These are phyloP conservation scores for Eilema caniola DNA, from an alignment of 2,888 invertebrate species.

Conservation along the genomic window DNA sequence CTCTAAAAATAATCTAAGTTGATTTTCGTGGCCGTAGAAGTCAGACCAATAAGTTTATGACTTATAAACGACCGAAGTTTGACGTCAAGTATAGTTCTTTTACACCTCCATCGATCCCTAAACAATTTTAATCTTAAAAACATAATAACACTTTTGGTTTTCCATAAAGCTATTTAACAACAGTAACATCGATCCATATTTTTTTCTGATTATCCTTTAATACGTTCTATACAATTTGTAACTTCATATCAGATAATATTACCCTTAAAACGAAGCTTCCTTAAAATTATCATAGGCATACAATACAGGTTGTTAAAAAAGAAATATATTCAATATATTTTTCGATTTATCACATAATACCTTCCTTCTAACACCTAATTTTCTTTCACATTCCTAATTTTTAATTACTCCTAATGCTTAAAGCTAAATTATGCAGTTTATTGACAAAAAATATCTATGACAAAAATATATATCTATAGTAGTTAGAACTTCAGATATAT, in stretches of 20 bases:
- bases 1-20: conserved; percentile 54
- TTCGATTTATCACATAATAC: conserved; percentile 75
- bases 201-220: conserved; percentile 69
- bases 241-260: conserved; percentile 63
- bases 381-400: conserved; percentile 58
- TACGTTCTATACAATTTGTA: conserved; percentile 71
- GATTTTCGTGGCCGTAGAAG: conserved; percentile 28
- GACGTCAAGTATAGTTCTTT: conserved; percentile 44
- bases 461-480: conserved; percentile 71
- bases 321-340: conserved; percentile 68
- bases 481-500: conserved; percentile 51
- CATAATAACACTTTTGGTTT: conserved; percentile 86
- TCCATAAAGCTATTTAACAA: conserved; percentile 85
- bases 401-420: conserved; percentile 67
- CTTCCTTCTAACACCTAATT: conserved; percentile 63
- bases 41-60: conserved; percentile 41
- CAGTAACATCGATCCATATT: conserved; percentile 79
- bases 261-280: conserved; percentile 54
- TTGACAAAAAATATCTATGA: conserved; percentile 77
- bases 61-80: conserved; percentile 38
- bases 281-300: conserved; percentile 57
- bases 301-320: conserved; percentile 70
- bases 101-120: conserved; percentile 50
- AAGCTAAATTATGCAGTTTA: conserved; percentile 81
- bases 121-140: conserved; percentile 75